These are phyloP conservation scores for Sorex maritimensis DNA, from an alignment of 2,797 vertebrate genomes.

Conservation along the genomic window DNA sequence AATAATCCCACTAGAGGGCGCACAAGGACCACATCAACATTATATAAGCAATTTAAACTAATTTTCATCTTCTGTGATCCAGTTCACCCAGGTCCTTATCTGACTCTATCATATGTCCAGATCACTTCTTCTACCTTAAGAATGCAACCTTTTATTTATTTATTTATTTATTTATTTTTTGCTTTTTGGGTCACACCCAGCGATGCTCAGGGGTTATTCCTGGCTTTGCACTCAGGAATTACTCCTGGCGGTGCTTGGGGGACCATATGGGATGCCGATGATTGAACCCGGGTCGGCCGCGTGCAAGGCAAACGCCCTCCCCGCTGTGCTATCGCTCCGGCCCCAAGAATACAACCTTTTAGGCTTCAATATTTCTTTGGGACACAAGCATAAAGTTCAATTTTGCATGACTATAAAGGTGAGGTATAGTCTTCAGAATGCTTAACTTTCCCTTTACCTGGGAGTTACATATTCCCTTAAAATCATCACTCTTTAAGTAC, in stretches of 20 bases:
- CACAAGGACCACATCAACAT: conserved; percentile 31
- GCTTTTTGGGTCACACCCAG: too few relatives aligned
- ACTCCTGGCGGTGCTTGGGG: too few relatives aligned
- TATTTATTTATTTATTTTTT: too few relatives aligned
- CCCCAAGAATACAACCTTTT: not conserved
- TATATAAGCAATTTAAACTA: not conserved
- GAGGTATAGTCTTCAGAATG: conserved; percentile 13
- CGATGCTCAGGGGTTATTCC: too few relatives aligned
- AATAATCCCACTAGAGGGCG: conserved; percentile 75
- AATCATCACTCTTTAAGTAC: not conserved
- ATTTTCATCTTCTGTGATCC: not conserved
- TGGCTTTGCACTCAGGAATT: too few relatives aligned
- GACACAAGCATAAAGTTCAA: conserved; percentile 3
- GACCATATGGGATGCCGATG: too few relatives aligned
- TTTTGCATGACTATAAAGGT: conserved; percentile 47
- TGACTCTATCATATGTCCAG: not conserved
- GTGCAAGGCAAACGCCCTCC: too few relatives aligned
- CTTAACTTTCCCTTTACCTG: not conserved
- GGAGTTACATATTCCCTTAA: conserved; percentile 8
- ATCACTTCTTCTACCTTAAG: not conserved
- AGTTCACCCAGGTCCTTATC: not conserved
- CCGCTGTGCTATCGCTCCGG: too few relatives aligned
- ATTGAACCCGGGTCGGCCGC: too few relatives aligned
- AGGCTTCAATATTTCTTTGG: conserved; percentile 24
- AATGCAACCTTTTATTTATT: not conserved